Conservation (phyloP, 2,888 invertebrate species). For the Drosophila affinis region DNA sequence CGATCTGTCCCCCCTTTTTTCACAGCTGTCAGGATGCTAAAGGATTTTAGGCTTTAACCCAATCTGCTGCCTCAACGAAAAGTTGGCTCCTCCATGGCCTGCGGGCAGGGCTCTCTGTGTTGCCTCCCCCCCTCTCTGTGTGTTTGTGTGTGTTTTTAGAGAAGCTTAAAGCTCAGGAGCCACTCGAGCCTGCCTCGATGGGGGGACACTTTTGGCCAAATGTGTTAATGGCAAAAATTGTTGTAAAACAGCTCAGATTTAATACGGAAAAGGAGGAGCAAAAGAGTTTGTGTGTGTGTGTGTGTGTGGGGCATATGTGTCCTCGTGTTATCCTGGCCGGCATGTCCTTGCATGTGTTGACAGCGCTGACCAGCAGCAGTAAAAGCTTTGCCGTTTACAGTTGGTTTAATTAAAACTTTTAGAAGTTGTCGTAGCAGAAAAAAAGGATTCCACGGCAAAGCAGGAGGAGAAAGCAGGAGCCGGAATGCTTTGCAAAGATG, state of each 20-base stretch:
- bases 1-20: constrained; percentile 14
- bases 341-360: constrained; percentile 44
- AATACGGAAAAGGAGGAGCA: constrained; percentile 30
- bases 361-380: constrained; percentile 50
- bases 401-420: constrained; percentile 72
- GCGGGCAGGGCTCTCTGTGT: constrained; percentile 14
- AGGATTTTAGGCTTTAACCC: constrained; percentile 64
- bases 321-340: constrained; percentile 13
- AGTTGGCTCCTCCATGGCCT: constrained; percentile 39
- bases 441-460: constrained; percentile 10
- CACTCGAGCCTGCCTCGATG: neutral
- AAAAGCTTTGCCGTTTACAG: constrained; percentile 62
- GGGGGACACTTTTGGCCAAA: constrained; percentile 42
- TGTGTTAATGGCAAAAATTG: constrained; percentile 65
- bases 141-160: constrained; percentile 17
- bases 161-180: constrained; percentile 34
- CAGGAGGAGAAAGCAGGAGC: neutral
- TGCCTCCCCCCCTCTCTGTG: neutral
- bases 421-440: constrained; percentile 23
- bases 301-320: neutral
- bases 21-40: constrained; percentile 52
- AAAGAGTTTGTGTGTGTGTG: neutral
- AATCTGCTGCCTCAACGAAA: constrained; percentile 36
- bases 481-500: neutral
- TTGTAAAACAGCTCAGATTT: constrained; percentile 55